phyloP scores from a whole-genome alignment of 2,888 invertebrate species.

The Diadegma fenestrale region DNA sequence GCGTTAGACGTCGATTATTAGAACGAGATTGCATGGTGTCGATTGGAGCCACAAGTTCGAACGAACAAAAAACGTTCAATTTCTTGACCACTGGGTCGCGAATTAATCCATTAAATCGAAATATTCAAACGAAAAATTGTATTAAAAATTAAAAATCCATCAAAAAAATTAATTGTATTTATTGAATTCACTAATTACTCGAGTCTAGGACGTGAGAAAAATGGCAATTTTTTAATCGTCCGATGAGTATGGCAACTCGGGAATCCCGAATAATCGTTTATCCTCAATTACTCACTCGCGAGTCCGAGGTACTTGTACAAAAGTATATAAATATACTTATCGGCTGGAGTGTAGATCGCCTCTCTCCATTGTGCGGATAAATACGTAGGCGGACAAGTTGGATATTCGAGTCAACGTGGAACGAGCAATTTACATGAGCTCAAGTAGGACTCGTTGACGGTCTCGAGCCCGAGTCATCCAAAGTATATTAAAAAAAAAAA shows the following conservation, averaged over 20 bases:
- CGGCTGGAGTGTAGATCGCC: conserved; percentile 21
- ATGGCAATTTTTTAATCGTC: neutral
- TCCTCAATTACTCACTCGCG: conserved; percentile 54
- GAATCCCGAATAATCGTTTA: conserved; percentile 31
- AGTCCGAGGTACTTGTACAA: conserved; percentile 22
- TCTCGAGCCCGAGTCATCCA: conserved; percentile 38
- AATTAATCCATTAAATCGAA: neutral
- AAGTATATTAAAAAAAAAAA: conserved; percentile 34
- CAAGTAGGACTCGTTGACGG: conserved; percentile 37
- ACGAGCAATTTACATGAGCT: conserved; percentile 66
- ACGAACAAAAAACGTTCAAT: no score
- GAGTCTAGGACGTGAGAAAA: neutral
- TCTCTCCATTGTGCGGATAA: conserved; percentile 35
- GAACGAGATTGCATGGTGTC: conserved; percentile 33
- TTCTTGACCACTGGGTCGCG: no score
- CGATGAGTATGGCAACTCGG: conserved; percentile 12
- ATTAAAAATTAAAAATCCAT: no score
- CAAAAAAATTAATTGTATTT: no score
- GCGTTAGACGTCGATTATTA: conserved; percentile 47
- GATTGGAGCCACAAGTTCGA: conserved; percentile 7
- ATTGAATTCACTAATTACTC: neutral
- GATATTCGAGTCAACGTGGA: conserved; percentile 65
- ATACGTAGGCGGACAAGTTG: conserved; percentile 69
- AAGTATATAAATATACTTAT: conserved; percentile 57
- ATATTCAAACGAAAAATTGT: neutral